Conservation (phyloP, 2,113 vertebrate species). For the Amphiprion percula region DNA sequence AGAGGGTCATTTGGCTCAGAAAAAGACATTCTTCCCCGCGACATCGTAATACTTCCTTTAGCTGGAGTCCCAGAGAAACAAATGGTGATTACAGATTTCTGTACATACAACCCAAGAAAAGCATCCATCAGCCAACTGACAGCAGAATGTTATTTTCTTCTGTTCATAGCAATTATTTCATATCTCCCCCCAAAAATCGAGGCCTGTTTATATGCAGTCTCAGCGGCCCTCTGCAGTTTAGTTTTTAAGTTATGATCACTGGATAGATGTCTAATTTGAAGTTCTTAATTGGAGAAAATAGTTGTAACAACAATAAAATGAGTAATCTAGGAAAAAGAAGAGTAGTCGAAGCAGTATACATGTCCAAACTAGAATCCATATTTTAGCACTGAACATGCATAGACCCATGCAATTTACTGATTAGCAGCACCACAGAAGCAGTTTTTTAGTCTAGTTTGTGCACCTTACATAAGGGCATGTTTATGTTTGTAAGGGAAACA, state of each 20-base stretch:
- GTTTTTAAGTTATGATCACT: too few species aligned
- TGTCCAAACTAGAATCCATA: too few species aligned
- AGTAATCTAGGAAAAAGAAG: neutral
- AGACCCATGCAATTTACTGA: neutral
- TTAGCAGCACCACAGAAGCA: neutral
- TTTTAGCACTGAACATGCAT: neutral
- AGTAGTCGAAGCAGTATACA: neutral
- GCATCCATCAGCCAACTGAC: conserved; percentile 6
- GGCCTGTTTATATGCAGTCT: too few species aligned
- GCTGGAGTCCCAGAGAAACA: conserved; percentile 41
- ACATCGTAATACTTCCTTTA: conserved; percentile 18
- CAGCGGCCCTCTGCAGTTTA: too few species aligned
- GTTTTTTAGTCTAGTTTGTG: neutral
- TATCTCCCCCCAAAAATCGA: too few species aligned
- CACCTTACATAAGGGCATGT: neutral
- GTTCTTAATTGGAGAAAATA: neutral
- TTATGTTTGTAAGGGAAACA: neutral
- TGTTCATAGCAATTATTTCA: too few species aligned
- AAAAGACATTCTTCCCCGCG: conserved; percentile 57
- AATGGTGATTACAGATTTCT: conserved; percentile 27
- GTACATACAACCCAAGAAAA: conserved; percentile 19
- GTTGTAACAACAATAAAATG: neutral
- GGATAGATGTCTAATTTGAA: too few species aligned
- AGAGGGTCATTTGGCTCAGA: conserved; percentile 50
- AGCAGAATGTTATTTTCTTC: neutral